Base-by-base conservation (phyloP, 2,113 vertebrate genomes). In the Phrynosoma blainvillii region DNA sequence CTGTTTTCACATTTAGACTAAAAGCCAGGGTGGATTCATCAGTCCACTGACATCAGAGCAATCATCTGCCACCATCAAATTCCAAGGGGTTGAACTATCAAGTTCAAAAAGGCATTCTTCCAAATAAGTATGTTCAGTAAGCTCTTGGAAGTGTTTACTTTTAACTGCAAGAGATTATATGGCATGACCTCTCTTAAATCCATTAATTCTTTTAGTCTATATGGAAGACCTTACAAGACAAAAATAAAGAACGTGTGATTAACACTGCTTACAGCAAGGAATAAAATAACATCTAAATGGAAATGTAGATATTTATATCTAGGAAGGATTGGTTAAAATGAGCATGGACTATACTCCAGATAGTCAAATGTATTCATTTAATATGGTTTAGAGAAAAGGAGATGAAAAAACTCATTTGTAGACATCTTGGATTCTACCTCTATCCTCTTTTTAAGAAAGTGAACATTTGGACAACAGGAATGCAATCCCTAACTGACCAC, bases 201-300 rank as follows among this genome's bases (percentile, higher is more conserved):
- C 56, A 65, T 36, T 82, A 68, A 68, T 68, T 82, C 21, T 66
- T 82, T 82, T 27, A 82, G 27, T 40, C 23, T 66, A 16, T 30
- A 82, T 66, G 54, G 23, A 82, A 10, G 79, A 40, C 40, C 20
- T 66, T 81, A 81, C 36, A 23, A 11, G 80, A 68, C 23, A 16
- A 36, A 36, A 68, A 82, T 82, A 82, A 82, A 13, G 1, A 82
- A 27, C 25, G 23, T 56, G 62, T 68, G 36, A 82, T 82, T 30
- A 68, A 18, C 25, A 40, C 66, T 68, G 65, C 80, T 65, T 16
- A 14, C 36, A 14, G 14, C 32, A 21, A 40, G 40, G 40, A 42
- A 62, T 47, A 36, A 82, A 82, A 82, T 82, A 82, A 62, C 65
- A 82, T 30, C 62, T n/a, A 68, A 82, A 68, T 82, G 80, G 62